phyloP scores from a whole-genome alignment of 2,888 invertebrate species.

The Conus canariensis region DNA sequence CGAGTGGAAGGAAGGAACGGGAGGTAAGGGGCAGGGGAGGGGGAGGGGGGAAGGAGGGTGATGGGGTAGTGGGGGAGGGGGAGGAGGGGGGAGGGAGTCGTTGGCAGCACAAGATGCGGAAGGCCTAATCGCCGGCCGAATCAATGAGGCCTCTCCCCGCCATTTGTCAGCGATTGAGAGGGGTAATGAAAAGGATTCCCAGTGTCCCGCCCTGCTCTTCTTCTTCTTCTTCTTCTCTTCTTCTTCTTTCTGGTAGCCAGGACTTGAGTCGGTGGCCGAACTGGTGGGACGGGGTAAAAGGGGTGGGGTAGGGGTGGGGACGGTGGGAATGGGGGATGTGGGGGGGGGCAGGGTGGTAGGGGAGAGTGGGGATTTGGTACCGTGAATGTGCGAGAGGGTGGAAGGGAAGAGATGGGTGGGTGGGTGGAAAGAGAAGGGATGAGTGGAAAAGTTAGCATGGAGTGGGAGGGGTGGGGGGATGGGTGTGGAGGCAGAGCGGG shows the following conservation, averaged over 20 bases:
- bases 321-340: no score
- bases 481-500: neutral
- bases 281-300: no score
- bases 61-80: neutral
- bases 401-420: neutral
- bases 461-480: neutral
- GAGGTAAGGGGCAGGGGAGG: neutral
- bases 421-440: neutral
- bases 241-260: neutral
- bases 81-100: neutral
- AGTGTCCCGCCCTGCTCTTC: no score
- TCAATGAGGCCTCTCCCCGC: constrained; percentile 40
- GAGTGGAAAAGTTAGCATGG: neutral
- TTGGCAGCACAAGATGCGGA: constrained; percentile 29
- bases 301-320: no score
- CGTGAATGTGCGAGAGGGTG: neutral
- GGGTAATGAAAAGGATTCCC: constrained; percentile 42
- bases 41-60: neutral
- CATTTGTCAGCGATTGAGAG: constrained; percentile 43
- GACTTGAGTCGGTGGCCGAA: no score
- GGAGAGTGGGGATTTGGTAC: neutral
- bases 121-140: constrained; percentile 38
- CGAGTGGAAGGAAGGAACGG: neutral
- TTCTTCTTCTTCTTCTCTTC: no score
- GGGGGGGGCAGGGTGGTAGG: neutral